Conservation (phyloP, 2,113 vertebrate species). For the Falco punctatus region DNA sequence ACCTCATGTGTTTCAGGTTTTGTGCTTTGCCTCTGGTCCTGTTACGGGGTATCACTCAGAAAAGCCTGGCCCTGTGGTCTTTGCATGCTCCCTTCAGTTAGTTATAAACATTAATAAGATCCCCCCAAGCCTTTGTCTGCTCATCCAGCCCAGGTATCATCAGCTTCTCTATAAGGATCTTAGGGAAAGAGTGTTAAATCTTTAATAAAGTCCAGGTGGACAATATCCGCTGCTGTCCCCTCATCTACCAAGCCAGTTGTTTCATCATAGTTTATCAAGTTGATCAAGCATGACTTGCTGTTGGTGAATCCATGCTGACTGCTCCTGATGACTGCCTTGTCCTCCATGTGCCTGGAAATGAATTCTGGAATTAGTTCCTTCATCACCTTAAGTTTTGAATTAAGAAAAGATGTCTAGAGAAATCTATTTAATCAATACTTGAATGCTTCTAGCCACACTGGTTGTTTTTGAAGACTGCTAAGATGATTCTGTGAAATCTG, state of each 20-base stretch:
- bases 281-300: neutral
- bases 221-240: neutral
- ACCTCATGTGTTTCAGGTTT: neutral
- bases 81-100: neutral
- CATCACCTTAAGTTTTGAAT: neutral
- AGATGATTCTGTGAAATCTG: neutral
- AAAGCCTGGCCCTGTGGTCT: neutral
- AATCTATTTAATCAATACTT: neutral
- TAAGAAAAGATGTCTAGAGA: neutral
- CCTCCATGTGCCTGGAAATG: neutral
- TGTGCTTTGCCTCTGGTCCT: neutral
- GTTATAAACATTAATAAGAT: neutral
- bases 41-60: neutral
- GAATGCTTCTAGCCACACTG: neutral
- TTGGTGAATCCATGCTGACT: neutral
- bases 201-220: neutral
- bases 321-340: neutral
- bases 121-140: neutral
- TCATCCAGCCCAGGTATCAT: neutral
- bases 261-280: too few species aligned
- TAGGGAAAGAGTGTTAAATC: neutral
- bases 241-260: too few species aligned
- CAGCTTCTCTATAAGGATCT: neutral
- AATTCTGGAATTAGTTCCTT: neutral
- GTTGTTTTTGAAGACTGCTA: neutral